phyloP scores from a whole-genome alignment of 1,140 invertebrate genomes.

The Aphaenogaster rudis region DNA sequence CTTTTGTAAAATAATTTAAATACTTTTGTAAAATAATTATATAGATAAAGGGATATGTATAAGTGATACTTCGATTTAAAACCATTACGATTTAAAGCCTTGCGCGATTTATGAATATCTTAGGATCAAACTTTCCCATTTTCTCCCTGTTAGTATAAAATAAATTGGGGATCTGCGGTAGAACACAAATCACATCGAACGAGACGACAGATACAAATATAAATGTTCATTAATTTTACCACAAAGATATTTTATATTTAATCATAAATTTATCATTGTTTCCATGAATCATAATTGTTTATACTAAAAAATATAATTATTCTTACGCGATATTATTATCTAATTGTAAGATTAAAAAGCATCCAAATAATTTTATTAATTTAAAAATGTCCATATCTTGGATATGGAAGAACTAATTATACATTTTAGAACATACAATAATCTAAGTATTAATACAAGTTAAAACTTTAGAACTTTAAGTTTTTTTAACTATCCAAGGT shows the following conservation, averaged over 20 bases:
- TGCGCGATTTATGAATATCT: conserved; percentile 28
- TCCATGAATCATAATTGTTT: neutral
- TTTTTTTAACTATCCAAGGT: neutral
- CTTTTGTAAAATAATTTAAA: conserved; percentile 18
- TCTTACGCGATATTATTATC: neutral
- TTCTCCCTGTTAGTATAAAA: neutral
- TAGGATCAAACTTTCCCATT: neutral
- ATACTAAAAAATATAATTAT: neutral
- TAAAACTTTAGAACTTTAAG: neutral
- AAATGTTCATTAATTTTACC: conserved; percentile 14
- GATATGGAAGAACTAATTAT: neutral
- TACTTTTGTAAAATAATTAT: conserved; percentile 2
- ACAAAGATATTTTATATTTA: neutral
- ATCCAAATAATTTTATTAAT: neutral
- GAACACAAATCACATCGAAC: conserved; percentile 2
- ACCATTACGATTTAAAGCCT: neutral
- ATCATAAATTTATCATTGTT: conserved; percentile 15
- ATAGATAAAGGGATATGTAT: neutral
- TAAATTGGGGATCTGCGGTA: neutral
- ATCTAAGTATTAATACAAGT: neutral
- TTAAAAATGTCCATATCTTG: neutral
- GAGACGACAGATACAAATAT: conserved; percentile 6
- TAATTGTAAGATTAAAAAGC: neutral
- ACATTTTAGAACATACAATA: neutral
- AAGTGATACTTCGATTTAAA: neutral